phyloP scores from a whole-genome alignment of 2,888 invertebrate genomes.

The Slavum lentiscoides region DNA sequence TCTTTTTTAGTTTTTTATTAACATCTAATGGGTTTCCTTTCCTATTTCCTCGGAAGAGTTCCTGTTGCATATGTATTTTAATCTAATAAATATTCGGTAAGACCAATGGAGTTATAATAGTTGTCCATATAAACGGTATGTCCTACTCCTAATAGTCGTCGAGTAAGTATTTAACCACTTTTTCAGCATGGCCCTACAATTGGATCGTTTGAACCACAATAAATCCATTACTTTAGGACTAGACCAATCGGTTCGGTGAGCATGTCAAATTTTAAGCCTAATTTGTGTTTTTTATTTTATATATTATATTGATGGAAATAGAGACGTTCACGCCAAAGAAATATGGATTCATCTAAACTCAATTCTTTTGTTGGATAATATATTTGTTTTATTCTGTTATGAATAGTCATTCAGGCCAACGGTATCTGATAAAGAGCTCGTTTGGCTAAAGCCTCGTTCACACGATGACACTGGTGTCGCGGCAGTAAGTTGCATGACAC shows the following conservation, averaged over 20 bases:
- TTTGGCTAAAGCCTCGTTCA: too few species aligned
- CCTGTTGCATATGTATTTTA: conserved; percentile 50
- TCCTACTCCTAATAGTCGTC: conserved; percentile 52
- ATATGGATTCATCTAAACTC: conserved; percentile 58
- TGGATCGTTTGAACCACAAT: conserved; percentile 56
- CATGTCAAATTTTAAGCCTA: conserved; percentile 59
- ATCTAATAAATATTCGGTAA: not conserved
- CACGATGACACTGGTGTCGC: too few species aligned
- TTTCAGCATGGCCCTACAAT: conserved; percentile 55
- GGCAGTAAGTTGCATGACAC: too few species aligned
- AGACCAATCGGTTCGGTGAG: conserved; percentile 59
- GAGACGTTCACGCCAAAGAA: conserved; percentile 58
- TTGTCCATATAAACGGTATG: conserved; percentile 54
- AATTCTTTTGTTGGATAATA: conserved; percentile 58
- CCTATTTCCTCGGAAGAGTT: conserved; percentile 23
- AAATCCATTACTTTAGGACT: conserved; percentile 57
- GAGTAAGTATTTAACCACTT: conserved; percentile 53
- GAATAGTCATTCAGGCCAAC: too few species aligned
- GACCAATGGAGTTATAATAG: conserved; percentile 35
- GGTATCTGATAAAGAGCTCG: too few species aligned
- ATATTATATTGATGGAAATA: conserved; percentile 58
- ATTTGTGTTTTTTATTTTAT: conserved; percentile 59
- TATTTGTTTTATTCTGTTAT: conserved; percentile 57
- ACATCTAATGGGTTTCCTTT: conserved; percentile 21
- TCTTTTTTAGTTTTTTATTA: conserved; percentile 35